Conservation (phyloP, 2,113 vertebrate species). For the Hassar affinis region DNA sequence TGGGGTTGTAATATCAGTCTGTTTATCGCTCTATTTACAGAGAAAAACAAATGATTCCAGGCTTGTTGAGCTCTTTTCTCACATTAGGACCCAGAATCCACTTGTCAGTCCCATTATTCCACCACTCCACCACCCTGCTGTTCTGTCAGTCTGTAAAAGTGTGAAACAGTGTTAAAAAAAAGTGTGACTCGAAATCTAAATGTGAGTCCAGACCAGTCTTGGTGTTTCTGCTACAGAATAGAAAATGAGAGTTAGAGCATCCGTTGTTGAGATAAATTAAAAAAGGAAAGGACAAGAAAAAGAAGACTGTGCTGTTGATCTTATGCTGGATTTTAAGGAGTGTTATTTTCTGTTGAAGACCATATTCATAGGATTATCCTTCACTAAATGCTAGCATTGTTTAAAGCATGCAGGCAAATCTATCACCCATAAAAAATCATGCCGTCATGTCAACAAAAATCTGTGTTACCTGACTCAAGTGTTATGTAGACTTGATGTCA, state of each 20-base stretch:
- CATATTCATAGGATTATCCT: not conserved
- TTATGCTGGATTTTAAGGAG: not conserved
- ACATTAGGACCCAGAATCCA: not conserved
- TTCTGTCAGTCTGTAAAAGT: not conserved
- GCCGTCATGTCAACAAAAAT: not conserved
- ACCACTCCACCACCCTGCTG: not conserved
- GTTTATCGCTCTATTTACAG: not conserved
- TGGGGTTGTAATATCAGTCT: not conserved
- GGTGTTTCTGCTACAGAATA: not conserved
- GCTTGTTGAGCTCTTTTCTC: not conserved
- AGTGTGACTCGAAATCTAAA: not conserved
- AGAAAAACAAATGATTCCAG: not conserved
- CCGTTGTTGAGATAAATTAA: not conserved
- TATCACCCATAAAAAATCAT: not conserved
- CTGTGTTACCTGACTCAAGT: not conserved
- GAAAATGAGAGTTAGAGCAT: not conserved
- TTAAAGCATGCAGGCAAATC: not conserved
- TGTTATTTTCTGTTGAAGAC: not conserved
- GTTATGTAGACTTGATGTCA: not conserved
- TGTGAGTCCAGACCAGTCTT: not conserved
- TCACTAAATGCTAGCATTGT: not conserved
- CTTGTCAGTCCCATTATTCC: not conserved
- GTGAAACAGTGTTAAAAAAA: not conserved
- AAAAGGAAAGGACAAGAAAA: not conserved
- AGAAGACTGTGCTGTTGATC: not conserved